A percentile compares a stretch with the other conserved stretches of the same genome.
phyloP scores from a whole-genome alignment of 2,797 vertebrate genomes.

The Tarsius wallacei region DNA sequence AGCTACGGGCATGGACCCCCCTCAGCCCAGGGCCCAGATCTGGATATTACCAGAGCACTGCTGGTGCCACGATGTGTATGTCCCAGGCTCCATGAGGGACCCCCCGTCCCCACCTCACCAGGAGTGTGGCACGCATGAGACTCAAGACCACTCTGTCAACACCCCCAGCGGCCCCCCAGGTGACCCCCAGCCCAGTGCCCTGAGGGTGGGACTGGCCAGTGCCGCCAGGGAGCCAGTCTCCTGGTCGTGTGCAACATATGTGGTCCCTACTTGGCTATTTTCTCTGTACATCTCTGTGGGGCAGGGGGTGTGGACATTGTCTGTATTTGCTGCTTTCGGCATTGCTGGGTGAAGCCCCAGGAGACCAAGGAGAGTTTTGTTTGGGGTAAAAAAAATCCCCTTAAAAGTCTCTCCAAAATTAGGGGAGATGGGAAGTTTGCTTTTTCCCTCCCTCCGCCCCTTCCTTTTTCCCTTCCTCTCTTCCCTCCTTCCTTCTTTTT shows the following conservation, averaged over 20 bases:
- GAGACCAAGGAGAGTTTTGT: conserved; percentile 2
- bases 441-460: neutral
- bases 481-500: neutral
- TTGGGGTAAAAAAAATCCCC: conserved; percentile 42
- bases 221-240: neutral
- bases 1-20: neutral
- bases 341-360: conserved; percentile 19
- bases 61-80: neutral
- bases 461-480: too few species aligned
- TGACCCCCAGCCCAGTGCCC: neutral
- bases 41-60: neutral
- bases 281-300: neutral
- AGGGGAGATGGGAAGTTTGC: neutral
- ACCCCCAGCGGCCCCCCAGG: neutral
- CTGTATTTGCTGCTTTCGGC: neutral
- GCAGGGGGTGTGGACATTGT: rapidly evolving
- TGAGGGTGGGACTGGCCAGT: neutral
- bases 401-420: conserved; percentile 73
- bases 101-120: too few species aligned
- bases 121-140: rapidly evolving
- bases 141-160: rapidly evolving
- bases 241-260: neutral
- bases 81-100: rapidly evolving
- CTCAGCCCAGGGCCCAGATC: neutral
- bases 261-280: conserved; percentile 19